Evolutionary conservation across 1,140 invertebrate species (phyloP).

Genomic region (Holcopasites calliopsidis): DNA sequence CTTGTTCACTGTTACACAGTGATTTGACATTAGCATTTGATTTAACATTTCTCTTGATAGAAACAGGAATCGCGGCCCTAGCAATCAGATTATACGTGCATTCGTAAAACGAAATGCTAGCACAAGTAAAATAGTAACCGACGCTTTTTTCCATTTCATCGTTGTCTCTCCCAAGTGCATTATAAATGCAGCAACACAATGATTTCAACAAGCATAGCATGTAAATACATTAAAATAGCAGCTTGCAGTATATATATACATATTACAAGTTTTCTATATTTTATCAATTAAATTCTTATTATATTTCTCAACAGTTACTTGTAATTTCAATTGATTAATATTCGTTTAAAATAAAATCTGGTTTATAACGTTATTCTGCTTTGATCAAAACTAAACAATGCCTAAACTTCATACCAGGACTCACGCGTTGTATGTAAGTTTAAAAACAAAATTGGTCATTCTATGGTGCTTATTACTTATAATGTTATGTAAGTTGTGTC

Average conservation of each 20-base stretch:
- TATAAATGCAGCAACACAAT: not conserved
- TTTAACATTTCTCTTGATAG: conserved; percentile 33
- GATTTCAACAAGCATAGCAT: conserved; percentile 13
- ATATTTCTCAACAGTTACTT: conserved; percentile 41
- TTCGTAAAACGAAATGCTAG: conserved; percentile 13
- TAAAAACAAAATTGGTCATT: conserved; percentile 52
- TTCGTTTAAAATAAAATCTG: conserved; percentile 38
- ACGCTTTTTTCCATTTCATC: conserved; percentile 11
- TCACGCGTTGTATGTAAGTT: conserved; percentile 2
- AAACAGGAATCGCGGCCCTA: conserved; percentile 61
- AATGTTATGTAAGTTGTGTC: conserved; percentile 63
- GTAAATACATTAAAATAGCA: conserved; percentile 49
- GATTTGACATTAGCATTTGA: conserved; percentile 16
- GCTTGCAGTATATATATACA: conserved; percentile 32
- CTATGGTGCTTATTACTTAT: conserved; percentile 73
- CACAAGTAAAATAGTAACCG: conserved; percentile 19
- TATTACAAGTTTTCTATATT: conserved; percentile 30
- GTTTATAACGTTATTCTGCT: conserved; percentile 46
- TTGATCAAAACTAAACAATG: conserved; percentile 23
- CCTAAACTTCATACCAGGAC: conserved; percentile 3
- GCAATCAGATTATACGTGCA: conserved; percentile 47
- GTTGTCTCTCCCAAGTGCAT: conserved; percentile 22
- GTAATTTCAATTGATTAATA: conserved; percentile 31
- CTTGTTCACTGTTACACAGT: conserved; percentile 36
- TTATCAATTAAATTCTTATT: conserved; percentile 41